phyloP scores from a whole-genome alignment of 2,888 invertebrate genomes.

The Panopea generosa region DNA sequence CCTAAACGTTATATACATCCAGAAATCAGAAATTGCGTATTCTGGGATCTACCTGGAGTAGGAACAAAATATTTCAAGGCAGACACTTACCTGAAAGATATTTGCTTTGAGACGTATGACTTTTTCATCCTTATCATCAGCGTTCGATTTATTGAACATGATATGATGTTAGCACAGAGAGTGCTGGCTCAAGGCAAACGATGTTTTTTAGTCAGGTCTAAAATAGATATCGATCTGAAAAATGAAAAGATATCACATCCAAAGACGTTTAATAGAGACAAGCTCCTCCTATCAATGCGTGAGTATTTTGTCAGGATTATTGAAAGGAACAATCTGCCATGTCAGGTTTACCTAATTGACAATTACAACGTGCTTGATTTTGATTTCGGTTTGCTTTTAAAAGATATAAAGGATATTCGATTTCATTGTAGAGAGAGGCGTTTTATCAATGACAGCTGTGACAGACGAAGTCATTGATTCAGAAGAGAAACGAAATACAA shows the following conservation, averaged over 20 bases:
- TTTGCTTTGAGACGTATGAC: slow-evolving; percentile 35
- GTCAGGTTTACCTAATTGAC: too few species aligned
- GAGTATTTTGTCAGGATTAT: too few species aligned
- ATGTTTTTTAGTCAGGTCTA: slow-evolving; percentile 29
- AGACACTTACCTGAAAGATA: slow-evolving; percentile 20
- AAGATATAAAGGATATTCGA: too few species aligned
- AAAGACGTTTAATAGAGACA: too few species aligned
- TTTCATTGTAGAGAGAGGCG: too few species aligned
- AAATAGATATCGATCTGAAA: slow-evolving; percentile 10
- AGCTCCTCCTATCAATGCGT: too few species aligned
- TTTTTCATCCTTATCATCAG: slow-evolving; percentile 44
- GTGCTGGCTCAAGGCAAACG: slow-evolving; percentile 10
- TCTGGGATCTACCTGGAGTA: slow-evolving; percentile 56
- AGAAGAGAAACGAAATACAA: too few species aligned
- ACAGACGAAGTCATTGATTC: too few species aligned
- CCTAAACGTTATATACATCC: slow-evolving; percentile 32
- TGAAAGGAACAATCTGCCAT: too few species aligned
- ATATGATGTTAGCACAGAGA: slow-evolving; percentile 41
- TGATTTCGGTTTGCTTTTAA: too few species aligned
- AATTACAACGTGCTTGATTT: too few species aligned
- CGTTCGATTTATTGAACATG: slow-evolving; percentile 44
- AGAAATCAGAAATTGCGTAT: slow-evolving; percentile 21
- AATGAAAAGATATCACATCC: neutral
- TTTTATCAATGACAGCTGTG: too few species aligned
- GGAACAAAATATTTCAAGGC: slow-evolving; percentile 40